phyloP scores from a whole-genome alignment of 2,113 vertebrate genomes.

The Lampris megalopsis region DNA sequence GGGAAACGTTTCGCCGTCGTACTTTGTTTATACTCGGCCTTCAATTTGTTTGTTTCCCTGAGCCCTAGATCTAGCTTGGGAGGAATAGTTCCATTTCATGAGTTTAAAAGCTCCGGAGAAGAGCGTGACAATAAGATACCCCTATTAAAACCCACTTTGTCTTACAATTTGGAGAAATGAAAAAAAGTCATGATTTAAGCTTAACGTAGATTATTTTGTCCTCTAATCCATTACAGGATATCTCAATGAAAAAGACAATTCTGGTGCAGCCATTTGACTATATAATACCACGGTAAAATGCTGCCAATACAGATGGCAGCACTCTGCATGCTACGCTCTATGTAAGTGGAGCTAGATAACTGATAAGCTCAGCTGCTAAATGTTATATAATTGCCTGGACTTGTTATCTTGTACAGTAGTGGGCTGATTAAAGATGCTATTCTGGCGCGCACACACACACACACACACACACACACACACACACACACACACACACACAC shows the following conservation, averaged over 20 bases:
- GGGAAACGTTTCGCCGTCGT: slow-evolving; percentile 19
- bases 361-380: slow-evolving; percentile 47
- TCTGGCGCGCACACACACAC: slow-evolving; percentile 19
- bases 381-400: slow-evolving; percentile 51
- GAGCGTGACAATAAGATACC: neutral
- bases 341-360: slow-evolving; percentile 28
- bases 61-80: neutral
- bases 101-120: slow-evolving; percentile 32
- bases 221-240: neutral
- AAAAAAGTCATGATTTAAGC: slow-evolving; percentile 43
- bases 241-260: slow-evolving; percentile 8
- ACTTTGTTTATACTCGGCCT: slow-evolving; percentile 35
- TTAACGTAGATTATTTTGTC: slow-evolving; percentile 16
- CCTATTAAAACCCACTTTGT: slow-evolving; percentile 43
- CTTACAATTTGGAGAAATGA: slow-evolving; percentile 24
- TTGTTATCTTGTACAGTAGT: slow-evolving; percentile 49
- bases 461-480: neutral
- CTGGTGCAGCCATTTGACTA: slow-evolving; percentile 34
- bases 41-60: slow-evolving; percentile 45
- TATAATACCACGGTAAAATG: slow-evolving; percentile 37
- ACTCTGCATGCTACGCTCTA: slow-evolving; percentile 21
- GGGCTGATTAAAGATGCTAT: slow-evolving; percentile 50
- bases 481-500: slow-evolving; percentile 15
- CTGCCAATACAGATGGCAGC: slow-evolving; percentile 4
- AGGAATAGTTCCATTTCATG: slow-evolving; percentile 13